Percentiles rank a stretch among this genome's conserved stretches.
Evolutionary conservation across 2,797 vertebrate genomes (phyloP).

Genomic region (Muscicapa striata): DNA sequence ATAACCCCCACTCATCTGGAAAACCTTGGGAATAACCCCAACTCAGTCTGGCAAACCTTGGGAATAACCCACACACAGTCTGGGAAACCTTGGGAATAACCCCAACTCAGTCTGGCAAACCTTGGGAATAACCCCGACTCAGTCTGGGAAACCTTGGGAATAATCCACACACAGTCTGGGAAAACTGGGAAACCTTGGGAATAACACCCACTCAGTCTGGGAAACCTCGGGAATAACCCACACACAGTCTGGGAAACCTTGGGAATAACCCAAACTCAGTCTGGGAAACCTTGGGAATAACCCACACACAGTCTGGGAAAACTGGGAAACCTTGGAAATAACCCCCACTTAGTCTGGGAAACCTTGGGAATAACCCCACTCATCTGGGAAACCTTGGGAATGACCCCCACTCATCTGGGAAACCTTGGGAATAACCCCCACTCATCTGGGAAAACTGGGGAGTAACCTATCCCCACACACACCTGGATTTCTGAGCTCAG

Average conservation of each 20-base stretch:
- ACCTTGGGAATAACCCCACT: neutral
- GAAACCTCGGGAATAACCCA: no score
- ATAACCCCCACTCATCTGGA: neutral
- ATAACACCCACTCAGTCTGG: neutral
- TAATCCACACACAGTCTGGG: neutral
- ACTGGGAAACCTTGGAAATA: neutral
- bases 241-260: no score
- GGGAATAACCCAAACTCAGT: no score
- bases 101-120: neutral
- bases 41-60: neutral
- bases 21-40: neutral
- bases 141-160: neutral
- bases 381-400: neutral
- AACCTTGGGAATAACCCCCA: neutral
- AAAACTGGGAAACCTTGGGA: neutral
- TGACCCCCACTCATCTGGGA: neutral
- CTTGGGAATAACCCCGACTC: no score
- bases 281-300: neutral
- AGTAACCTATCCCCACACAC: no score
- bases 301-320: neutral
- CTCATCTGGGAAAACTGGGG: no score
- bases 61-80: neutral
- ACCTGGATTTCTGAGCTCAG: neutral
- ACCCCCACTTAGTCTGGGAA: neutral
- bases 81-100: neutral